A percentile compares a stretch with the other conserved stretches of the same genome.
These are phyloP conservation scores for Coelopa frigida DNA, from an alignment of 1,140 invertebrate genomes.

Conservation along the genomic window DNA sequence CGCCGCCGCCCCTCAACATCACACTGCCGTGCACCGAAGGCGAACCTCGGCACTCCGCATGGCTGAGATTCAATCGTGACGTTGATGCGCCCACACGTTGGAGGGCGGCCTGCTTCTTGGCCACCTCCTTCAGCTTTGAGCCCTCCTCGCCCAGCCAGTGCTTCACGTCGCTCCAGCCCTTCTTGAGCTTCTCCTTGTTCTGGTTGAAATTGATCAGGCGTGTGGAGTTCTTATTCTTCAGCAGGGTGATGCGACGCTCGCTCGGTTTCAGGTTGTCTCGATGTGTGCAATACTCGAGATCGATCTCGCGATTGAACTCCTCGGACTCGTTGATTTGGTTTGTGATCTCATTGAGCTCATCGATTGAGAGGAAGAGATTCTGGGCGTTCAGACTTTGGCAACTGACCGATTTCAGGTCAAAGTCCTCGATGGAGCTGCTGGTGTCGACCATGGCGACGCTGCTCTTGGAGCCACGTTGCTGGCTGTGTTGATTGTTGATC, in stretches of 20 bases:
- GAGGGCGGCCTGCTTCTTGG: constrained; percentile 47
- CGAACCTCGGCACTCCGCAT: constrained; percentile 7
- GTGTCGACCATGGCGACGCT: constrained; percentile 19
- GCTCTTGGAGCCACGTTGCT: constrained; percentile 19
- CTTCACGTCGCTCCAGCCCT: constrained; percentile 49
- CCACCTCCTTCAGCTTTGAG: constrained; percentile 46
- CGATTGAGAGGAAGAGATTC: constrained; percentile 40
- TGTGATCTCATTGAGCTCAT: constrained; percentile 40
- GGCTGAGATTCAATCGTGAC: constrained; percentile 18
- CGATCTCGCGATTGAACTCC: constrained; percentile 37
- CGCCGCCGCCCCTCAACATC: not conserved
- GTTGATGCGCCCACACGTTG: constrained; percentile 45
- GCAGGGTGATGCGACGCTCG: constrained; percentile 35
- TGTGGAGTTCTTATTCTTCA: constrained; percentile 42
- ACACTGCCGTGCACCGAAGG: constrained; percentile 12
- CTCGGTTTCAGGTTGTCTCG: constrained; percentile 37
- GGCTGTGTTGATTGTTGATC: constrained; percentile 12
- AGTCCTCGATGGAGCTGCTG: constrained; percentile 25
- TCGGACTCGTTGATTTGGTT: constrained; percentile 41
- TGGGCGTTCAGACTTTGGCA: constrained; percentile 39
- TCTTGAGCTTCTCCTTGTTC: constrained; percentile 46
- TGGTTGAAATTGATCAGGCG: constrained; percentile 36
- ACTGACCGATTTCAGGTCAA: constrained; percentile 41
- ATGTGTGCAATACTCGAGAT: constrained; percentile 40
- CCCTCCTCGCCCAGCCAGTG: constrained; percentile 50